Evolutionary conservation across 2,888 invertebrate genomes (phyloP), one percentile per base, ranked within the genome.

Genomic region (Drosophila meridiana): DNA sequence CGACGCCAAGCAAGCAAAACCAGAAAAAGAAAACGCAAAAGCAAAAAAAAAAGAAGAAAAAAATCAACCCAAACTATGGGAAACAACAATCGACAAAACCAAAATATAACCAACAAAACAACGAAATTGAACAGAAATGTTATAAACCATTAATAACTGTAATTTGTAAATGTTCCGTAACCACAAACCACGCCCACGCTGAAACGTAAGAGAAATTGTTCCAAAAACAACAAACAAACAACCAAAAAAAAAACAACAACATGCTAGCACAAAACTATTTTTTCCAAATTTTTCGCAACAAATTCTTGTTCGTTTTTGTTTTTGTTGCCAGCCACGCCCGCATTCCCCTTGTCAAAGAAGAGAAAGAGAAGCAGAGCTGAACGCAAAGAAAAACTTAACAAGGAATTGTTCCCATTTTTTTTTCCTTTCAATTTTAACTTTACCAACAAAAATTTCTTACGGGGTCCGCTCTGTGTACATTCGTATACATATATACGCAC

Each of bases 71-170:
- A 30, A 58, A 58, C 32, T 52, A 34, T 32, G 57, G 57, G 50
- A 67, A 78, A 59, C 43, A 61, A 63, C 64, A 65, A 73, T 65
- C 76, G 66, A 71, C 48, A 66, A 74, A 74, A 34, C 32, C 13
- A 38, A 69, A 72, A 67, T 68, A 82, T 80, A 83, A 84, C 77
- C 65, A 71, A 69, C 32, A 86, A 72, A 73, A 71, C 67, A 73
- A 65, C 75, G 52, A 65, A 83, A 87, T 62, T 69, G 67, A 83
- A 87, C 83, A 85, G 85, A 61, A 85, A 85, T 85, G 89, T 89
- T 89, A 89, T 87, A 85, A 89, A 82, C 69, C 63, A 87, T 69
- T 64, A 83, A 86, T 75, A 68, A 71, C 50, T 81, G 68, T 77
- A 81, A 77, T 77, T 63, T 69, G 60, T 72, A 68, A 75, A 71